These are phyloP conservation scores for Mythimna lalbum DNA, from an alignment of 2,888 invertebrate genomes.

Conservation along the genomic window DNA sequence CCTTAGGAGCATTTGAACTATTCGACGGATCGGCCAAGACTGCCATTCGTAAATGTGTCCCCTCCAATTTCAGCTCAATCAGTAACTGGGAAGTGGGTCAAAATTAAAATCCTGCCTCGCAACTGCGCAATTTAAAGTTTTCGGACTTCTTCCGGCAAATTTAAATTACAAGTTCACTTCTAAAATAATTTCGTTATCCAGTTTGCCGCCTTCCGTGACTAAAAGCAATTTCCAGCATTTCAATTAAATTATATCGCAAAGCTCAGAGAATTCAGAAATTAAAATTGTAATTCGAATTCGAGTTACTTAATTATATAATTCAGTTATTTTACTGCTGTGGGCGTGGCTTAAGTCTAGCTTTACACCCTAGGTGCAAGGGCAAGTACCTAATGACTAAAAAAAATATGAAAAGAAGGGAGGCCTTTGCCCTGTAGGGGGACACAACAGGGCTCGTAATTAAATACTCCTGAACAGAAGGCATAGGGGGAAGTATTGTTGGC, in stretches of 20 bases:
- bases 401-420: no score
- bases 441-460: no score
- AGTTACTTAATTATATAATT: conserved; percentile 26
- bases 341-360: neutral
- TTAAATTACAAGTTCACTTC: neutral
- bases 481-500: no score
- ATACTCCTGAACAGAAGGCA: no score
- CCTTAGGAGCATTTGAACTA: no score
- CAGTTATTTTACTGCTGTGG: conserved; percentile 15
- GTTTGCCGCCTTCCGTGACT: conserved; percentile 2
- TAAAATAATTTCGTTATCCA: neutral
- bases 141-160: neutral
- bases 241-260: conserved; percentile 18
- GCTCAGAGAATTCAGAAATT: conserved; percentile 11
- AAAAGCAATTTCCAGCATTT: conserved; percentile 24
- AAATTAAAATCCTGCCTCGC: no score
- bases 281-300: conserved; percentile 26
- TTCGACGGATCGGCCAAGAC: no score
- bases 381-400: no score
- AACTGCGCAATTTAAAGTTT: neutral
- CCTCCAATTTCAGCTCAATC: no score
- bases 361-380: neutral
- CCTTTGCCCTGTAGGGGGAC: no score
- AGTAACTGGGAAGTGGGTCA: no score
- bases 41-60: no score